Evolutionary conservation across 2,888 invertebrate genomes (phyloP).

Genomic region (Podabrus alpinus): DNA sequence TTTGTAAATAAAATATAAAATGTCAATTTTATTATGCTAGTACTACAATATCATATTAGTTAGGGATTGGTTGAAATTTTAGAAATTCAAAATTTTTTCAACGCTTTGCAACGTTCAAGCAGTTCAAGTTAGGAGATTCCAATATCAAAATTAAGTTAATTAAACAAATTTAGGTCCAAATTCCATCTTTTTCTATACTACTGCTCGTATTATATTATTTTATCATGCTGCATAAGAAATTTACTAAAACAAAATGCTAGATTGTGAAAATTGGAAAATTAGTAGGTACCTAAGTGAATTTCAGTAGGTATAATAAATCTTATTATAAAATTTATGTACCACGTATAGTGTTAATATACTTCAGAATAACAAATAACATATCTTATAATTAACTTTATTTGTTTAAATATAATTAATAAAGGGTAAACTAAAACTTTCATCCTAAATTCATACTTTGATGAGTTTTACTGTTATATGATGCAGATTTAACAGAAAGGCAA

Average conservation of each 20-base stretch:
- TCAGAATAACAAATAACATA: not conserved
- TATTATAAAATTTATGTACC: not conserved
- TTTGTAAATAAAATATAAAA: too few relatives aligned
- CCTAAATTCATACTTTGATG: conserved; percentile 27
- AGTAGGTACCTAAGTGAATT: not conserved
- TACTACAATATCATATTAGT: too few relatives aligned
- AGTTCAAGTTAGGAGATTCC: too few relatives aligned
- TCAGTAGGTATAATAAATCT: not conserved
- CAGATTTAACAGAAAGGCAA: conserved; percentile 24
- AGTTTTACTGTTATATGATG: conserved; percentile 21
- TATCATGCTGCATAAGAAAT: too few relatives aligned
- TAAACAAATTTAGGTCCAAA: too few relatives aligned
- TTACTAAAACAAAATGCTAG: not conserved
- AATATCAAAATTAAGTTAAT: too few relatives aligned
- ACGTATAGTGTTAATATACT: not conserved
- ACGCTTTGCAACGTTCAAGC: too few relatives aligned
- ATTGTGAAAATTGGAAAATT: not conserved
- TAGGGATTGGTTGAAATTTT: too few relatives aligned
- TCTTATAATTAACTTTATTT: not conserved
- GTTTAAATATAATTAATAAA: not conserved
- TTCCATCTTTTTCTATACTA: too few relatives aligned
- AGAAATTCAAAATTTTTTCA: too few relatives aligned
- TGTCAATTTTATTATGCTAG: too few relatives aligned
- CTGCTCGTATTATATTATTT: too few relatives aligned
- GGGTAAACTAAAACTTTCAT: not conserved